Evolutionary conservation across 2,797 vertebrate species (phyloP).

Genomic region (Sternarchorhynchus goeldii): DNA sequence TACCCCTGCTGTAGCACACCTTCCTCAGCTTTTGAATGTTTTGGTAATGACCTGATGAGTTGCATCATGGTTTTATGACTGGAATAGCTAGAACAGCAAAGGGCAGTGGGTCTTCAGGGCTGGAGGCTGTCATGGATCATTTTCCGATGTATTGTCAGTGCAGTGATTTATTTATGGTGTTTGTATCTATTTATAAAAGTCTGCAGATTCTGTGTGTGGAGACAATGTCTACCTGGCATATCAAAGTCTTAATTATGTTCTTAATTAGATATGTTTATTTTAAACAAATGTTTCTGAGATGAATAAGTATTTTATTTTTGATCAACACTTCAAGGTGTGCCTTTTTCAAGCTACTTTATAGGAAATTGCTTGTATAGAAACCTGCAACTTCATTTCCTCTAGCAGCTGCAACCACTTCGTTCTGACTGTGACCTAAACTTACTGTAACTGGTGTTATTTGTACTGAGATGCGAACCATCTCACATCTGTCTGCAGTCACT

Average conservation of each 20-base stretch:
- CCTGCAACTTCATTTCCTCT: neutral
- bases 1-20: no score
- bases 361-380: no score
- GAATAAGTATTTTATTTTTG: neutral
- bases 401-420: neutral
- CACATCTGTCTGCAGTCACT: conserved; percentile 22
- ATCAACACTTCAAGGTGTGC: neutral
- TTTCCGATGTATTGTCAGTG: no score
- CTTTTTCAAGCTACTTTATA: neutral
- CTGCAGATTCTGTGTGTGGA: neutral
- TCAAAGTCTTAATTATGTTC: neutral
- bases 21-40: no score
- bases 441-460: neutral
- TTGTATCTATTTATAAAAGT: no score
- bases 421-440: conserved; percentile 30
- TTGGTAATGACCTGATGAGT: no score
- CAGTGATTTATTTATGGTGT: no score
- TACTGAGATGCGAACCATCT: neutral
- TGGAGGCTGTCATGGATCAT: no score
- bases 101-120: no score
- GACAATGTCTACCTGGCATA: neutral
- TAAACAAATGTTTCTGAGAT: neutral
- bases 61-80: no score
- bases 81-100: no score
- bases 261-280: neutral